A percentile compares a stretch with the other conserved stretches of the same genome.
Evolutionary conservation across 2,113 vertebrate species (phyloP).

Genomic region (Hylia prasina): DNA sequence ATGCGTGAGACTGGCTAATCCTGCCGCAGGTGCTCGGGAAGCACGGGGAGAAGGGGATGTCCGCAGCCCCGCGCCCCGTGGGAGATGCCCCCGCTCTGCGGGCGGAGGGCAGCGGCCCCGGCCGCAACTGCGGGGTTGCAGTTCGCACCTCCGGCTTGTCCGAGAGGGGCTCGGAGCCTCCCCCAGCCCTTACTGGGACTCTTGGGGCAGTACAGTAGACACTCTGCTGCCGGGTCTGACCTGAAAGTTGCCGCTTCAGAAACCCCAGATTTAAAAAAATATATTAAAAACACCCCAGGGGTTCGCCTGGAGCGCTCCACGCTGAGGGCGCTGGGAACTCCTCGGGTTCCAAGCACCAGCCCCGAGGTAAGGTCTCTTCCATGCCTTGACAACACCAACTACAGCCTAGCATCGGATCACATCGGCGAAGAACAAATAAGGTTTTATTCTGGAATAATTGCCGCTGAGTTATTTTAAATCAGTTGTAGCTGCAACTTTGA

Average conservation of each 20-base stretch:
- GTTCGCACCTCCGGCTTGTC: background rate
- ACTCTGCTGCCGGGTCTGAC: background rate
- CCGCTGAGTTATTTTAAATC: background rate
- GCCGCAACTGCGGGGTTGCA: background rate
- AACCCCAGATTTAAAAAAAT: rapidly evolving
- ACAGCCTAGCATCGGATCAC: background rate
- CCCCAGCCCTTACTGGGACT: background rate
- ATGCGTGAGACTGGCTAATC: background rate
- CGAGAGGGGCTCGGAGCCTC: background rate
- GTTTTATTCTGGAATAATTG: background rate
- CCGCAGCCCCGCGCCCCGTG: background rate
- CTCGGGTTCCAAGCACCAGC: background rate
- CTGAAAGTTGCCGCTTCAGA: background rate
- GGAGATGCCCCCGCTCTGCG: rapidly evolving
- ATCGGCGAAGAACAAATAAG: background rate
- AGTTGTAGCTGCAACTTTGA: background rate
- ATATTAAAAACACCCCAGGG: background rate
- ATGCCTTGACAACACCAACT: background rate
- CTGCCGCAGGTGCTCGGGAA: background rate
- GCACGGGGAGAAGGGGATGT: background rate
- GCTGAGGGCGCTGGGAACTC: background rate
- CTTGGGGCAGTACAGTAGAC: background rate
- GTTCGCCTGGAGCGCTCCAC: background rate
- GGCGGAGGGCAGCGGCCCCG: background rate
- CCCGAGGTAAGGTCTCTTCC: background rate